A percentile compares a stretch with the other conserved stretches of the same genome.
Evolutionary conservation across 2,888 invertebrate genomes (phyloP).

Genomic region (Drosophila picticornis): DNA sequence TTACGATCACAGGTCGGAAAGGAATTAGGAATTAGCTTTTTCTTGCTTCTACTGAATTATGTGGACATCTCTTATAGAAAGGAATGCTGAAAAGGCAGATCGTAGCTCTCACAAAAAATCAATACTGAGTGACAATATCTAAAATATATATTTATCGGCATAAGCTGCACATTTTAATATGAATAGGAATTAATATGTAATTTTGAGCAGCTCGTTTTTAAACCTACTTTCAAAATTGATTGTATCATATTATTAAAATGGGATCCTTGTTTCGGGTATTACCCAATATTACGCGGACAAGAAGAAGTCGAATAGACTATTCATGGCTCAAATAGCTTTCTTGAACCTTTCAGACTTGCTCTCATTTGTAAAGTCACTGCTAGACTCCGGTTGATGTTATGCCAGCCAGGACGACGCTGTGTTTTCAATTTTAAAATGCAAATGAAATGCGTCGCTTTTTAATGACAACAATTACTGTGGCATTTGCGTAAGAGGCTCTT

Average conservation of each 20-base stretch:
- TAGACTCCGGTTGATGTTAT: conserved; percentile 2
- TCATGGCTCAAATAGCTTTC: not conserved
- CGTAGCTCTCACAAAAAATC: not conserved
- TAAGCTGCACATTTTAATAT: accelerated
- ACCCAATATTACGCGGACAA: not conserved
- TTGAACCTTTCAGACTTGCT: not conserved
- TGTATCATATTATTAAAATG: not conserved
- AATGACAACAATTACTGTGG: conserved; percentile 82
- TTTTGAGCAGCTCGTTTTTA: not conserved
- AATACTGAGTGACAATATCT: not conserved
- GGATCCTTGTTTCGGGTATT: not conserved
- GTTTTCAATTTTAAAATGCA: conserved; percentile 59
- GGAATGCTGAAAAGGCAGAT: too few species aligned
- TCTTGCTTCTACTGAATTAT: not conserved
- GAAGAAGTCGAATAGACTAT: not conserved
- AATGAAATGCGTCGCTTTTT: conserved; percentile 55
- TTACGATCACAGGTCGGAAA: not conserved
- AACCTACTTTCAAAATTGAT: not conserved
- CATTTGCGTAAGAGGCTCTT: conserved; percentile 76
- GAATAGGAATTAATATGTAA: not conserved
- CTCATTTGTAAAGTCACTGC: not conserved
- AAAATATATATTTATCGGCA: not conserved
- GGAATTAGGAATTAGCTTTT: not conserved
- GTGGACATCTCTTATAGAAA: not conserved
- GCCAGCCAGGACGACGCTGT: not conserved